A percentile compares a stretch with the other conserved stretches of the same genome.
Conservation (phyloP, 2,888 invertebrate species). For the Dryobota labecula region DNA sequence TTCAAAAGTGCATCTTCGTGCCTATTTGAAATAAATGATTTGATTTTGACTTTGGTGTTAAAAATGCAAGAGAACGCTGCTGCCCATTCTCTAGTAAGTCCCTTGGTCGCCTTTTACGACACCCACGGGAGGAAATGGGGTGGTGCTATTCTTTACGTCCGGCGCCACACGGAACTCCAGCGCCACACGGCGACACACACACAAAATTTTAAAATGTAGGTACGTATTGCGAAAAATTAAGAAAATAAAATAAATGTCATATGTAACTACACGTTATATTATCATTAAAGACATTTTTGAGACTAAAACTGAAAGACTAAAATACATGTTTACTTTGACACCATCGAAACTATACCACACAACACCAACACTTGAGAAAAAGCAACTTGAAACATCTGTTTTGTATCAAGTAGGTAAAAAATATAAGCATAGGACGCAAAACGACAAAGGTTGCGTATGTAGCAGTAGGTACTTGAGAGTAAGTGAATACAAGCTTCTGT, state of each 20-base stretch:
- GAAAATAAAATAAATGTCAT: background rate
- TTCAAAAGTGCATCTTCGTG: no score
- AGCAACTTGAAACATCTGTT: slow-evolving; percentile 41
- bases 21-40: no score
- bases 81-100: no score
- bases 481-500: slow-evolving; percentile 53
- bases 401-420: slow-evolving; percentile 50
- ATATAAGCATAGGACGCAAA: slow-evolving; percentile 32
- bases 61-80: no score
- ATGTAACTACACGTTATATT: background rate
- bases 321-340: slow-evolving; percentile 3
- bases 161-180: no score
- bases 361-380: slow-evolving; percentile 22
- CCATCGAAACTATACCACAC: background rate
- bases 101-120: no score
- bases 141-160: no score
- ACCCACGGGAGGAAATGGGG: no score
- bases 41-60: no score
- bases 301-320: background rate
- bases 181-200: no score
- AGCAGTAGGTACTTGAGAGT: slow-evolving; percentile 47
- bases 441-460: slow-evolving; percentile 35
- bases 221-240: no score
- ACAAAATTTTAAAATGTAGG: no score
- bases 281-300: background rate